These are phyloP conservation scores for Rhinolophus sinicus DNA, from an alignment of 2,113 vertebrate genomes.

Conservation along the genomic window DNA sequence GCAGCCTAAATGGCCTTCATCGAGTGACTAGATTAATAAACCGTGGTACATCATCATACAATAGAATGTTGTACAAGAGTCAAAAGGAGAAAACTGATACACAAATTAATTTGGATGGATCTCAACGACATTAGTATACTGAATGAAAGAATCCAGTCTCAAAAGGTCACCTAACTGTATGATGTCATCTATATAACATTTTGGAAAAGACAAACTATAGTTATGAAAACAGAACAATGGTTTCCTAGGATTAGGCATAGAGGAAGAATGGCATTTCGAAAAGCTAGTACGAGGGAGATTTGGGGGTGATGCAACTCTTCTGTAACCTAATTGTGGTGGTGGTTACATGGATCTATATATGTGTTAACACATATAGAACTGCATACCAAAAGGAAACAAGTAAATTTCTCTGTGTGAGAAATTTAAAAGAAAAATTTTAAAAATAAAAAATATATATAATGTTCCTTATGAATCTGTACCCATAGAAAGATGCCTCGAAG, in stretches of 20 bases:
- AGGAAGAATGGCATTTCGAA: not conserved
- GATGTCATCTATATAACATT: not conserved
- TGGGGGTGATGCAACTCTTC: not conserved
- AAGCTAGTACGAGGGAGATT: not conserved
- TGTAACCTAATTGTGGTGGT: not conserved
- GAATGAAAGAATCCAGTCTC: not conserved
- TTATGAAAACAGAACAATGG: not conserved
- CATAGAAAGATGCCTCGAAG: not conserved
- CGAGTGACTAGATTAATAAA: not conserved
- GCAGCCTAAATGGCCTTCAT: not conserved
- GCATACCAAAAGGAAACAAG: not conserved
- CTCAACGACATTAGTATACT: not conserved
- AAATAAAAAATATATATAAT: not conserved
- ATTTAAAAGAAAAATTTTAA: not conserved
- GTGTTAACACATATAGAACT: not conserved
- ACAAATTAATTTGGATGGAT: not conserved
- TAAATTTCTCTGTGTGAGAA: not conserved
- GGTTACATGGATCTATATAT: not conserved
- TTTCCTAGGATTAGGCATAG: not conserved
- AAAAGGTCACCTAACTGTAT: not conserved
- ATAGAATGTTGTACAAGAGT: not conserved
- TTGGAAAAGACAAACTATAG: not conserved
- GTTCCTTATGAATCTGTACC: not conserved
- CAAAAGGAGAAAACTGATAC: not conserved
- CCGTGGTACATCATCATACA: not conserved